A percentile compares a stretch with the other conserved stretches of the same genome.
phyloP scores from a whole-genome alignment of 2,888 invertebrate species.

The Blastobasis adustella region DNA sequence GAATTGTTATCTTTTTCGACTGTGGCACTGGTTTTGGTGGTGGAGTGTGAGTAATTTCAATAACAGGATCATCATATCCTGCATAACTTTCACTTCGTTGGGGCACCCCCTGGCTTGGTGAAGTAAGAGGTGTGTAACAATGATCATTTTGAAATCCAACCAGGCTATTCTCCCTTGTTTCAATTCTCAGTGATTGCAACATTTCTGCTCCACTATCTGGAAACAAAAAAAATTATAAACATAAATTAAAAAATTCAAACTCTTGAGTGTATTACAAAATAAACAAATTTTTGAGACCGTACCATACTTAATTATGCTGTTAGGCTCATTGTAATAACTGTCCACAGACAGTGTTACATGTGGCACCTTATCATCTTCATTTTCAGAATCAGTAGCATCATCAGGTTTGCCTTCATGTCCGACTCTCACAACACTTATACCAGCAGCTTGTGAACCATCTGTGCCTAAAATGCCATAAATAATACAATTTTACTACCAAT shows the following conservation, averaged over 20 bases:
- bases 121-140: conserved; percentile 84
- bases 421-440: conserved; percentile 77
- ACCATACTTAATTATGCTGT: conserved; percentile 71
- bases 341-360: conserved; percentile 79
- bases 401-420: conserved; percentile 70
- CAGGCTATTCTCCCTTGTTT: conserved; percentile 69
- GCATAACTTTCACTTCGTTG: conserved; percentile 44
- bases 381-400: conserved; percentile 73
- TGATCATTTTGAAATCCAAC: conserved; percentile 85
- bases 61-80: conserved; percentile 57
- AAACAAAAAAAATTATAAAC: conserved; percentile 14
- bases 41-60: conserved; percentile 60
- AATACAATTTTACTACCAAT: background rate
- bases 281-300: conserved; percentile 6
- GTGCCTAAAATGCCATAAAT: conserved; percentile 37
- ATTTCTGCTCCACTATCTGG: conserved; percentile 69
- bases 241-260: background rate
- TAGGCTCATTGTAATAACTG: conserved; percentile 77
- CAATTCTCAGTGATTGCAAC: conserved; percentile 64
- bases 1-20: conserved; percentile 65
- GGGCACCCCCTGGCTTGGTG: conserved; percentile 72
- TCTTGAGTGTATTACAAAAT: background rate
- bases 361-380: conserved; percentile 75
- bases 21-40: conserved; percentile 58
- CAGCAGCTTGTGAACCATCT: conserved; percentile 73